Base-by-base conservation (phyloP, 2,113 vertebrate genomes). In the Leptobrachium leishanense region DNA sequence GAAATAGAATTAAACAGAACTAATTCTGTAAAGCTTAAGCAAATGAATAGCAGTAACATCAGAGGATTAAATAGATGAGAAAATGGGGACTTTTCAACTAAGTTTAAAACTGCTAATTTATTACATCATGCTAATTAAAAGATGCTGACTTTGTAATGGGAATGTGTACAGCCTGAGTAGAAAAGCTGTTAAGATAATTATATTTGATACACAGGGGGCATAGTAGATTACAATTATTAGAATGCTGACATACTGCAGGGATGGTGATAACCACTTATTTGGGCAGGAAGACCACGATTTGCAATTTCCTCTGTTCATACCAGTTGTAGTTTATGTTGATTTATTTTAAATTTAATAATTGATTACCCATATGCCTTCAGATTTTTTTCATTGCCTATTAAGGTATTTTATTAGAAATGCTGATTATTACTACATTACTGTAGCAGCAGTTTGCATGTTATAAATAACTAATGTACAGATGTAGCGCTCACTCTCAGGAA, bases 131-230 rank as follows among this genome's bases (percentile, higher is more conserved):
- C 84, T 89, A 91, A 92, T 90, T 91, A 92, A 89, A 86, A 85
- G 83, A 89, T 85, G 81, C 85, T 89, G 85, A 84, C 71, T 90
- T 88, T 82, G 41, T 92, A 90, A 90, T 92, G 80, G 84, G 87
- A 87, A 88, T 91, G 87, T 84, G 91, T 89, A 82, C 77, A 83
- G 81, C 83, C 83, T 82, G 75, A 83, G 73, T 82, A 86, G 85
- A 82, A 90, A 91, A 90, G 84, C 86, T 89, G 82, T 91, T 93
- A 90, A 82, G 83, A 81, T 89, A 88, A 89, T 94, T 91, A 85
- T 87, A 85, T 91, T 81, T 86, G 84, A 89, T 90, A 86, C 85
- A 83, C 68, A 88, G 76, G 81, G 81, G 82, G 76, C 79, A 86
- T 83, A 88, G 76, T 66, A 88, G 85, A 89, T 84, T 90, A 88